These are phyloP conservation scores for Cryptosula pallasiana DNA, from an alignment of 2,888 invertebrate species.

Conservation along the genomic window DNA sequence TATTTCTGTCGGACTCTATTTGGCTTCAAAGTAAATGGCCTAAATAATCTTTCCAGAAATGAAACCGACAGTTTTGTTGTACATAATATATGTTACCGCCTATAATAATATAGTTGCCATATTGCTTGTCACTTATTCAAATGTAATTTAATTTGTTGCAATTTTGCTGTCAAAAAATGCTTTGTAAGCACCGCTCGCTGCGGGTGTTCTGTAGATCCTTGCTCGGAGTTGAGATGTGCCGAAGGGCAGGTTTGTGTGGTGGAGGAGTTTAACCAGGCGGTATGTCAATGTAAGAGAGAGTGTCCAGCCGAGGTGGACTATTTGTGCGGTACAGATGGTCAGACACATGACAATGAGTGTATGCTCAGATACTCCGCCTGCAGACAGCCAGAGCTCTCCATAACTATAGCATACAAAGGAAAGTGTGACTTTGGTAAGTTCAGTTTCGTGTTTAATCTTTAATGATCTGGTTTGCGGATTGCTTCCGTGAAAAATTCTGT, in stretches of 20 bases:
- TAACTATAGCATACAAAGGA: background rate
- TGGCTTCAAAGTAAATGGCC: no score
- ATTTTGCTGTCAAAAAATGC: no score
- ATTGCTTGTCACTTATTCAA: no score
- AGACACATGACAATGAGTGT: constrained; percentile 3
- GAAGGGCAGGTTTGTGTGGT: background rate
- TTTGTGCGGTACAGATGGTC: constrained; percentile 19
- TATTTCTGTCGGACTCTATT: no score
- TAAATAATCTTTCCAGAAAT: no score
- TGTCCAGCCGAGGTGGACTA: background rate
- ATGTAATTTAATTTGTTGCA: no score
- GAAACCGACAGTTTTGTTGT: no score
- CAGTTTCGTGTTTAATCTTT: background rate
- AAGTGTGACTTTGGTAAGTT: background rate
- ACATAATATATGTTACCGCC: no score
- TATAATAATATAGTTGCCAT: no score
- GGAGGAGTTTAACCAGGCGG: background rate
- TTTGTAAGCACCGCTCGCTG: no score
- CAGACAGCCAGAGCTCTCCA: background rate
- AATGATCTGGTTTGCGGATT: no score
- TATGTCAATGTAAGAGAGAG: background rate
- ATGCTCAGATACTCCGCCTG: constrained; percentile 1
- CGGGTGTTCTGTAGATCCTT: background rate
- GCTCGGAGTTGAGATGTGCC: background rate
- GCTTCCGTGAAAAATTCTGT: no score